Evolutionary conservation across 2,888 invertebrate species (phyloP).

Genomic region (Ophion slaviceki): DNA sequence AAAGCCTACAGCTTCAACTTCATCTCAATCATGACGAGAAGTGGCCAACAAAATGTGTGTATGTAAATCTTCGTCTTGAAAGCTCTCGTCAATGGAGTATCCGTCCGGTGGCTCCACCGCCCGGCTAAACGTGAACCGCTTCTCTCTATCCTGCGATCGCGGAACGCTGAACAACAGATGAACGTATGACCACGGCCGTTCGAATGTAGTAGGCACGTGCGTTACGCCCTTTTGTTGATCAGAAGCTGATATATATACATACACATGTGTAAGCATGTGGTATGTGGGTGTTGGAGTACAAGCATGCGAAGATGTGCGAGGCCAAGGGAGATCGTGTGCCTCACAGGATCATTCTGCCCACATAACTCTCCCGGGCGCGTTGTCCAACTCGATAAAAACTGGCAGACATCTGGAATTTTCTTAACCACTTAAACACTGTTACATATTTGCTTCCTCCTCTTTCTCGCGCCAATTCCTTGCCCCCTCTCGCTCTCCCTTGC

Average conservation of each 20-base stretch:
- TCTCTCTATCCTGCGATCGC: not conserved
- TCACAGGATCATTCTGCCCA: conserved; percentile 46
- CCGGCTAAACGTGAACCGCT: conserved; percentile 35
- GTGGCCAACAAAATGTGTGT: not conserved
- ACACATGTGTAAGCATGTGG: not conserved
- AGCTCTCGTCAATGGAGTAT: conserved; percentile 9
- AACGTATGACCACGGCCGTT: no score
- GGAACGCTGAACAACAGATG: no score
- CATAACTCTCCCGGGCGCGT: conserved; percentile 57
- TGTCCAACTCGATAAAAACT: conserved; percentile 56
- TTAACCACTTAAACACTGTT: conserved; percentile 62
- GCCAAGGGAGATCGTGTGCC: conserved; percentile 70
- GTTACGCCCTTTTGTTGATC: conserved; percentile 11
- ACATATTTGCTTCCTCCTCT: conserved; percentile 42
- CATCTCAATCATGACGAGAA: not conserved
- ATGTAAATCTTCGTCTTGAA: not conserved
- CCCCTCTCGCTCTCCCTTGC: not conserved
- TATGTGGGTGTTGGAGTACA: no score
- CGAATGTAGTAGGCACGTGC: no score
- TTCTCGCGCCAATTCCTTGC: not conserved
- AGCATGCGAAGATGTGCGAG: not conserved
- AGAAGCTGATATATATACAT: conserved; percentile 4
- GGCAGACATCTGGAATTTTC: conserved; percentile 70
- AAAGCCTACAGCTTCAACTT: no score
- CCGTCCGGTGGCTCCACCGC: conserved; percentile 67